Conservation (phyloP, 1,140 invertebrate species). For the Melanaphis sacchari region DNA sequence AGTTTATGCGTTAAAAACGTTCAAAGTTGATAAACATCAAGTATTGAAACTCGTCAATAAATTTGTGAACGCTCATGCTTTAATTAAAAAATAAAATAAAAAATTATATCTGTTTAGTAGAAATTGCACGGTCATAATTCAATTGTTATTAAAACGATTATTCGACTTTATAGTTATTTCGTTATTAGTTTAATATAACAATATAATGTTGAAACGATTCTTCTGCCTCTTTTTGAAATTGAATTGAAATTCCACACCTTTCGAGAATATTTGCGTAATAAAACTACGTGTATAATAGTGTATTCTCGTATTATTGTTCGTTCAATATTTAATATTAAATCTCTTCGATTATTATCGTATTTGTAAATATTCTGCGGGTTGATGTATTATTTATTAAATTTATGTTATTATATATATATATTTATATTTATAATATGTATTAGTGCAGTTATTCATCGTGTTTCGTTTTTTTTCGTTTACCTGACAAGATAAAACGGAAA, state of each 20-base stretch:
- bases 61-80: background rate
- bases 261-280: background rate
- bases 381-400: too few relatives aligned
- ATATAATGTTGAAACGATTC: background rate
- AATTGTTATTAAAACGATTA: slow-evolving; percentile 16
- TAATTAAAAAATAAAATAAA: background rate
- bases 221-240: background rate
- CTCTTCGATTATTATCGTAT: background rate
- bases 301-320: background rate
- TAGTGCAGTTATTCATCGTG: background rate
- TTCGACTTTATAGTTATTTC: slow-evolving; percentile 13
- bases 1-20: background rate
- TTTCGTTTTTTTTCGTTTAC: background rate
- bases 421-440: too few relatives aligned
- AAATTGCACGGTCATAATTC: background rate
- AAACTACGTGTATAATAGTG: background rate
- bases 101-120: background rate
- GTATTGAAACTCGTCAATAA: background rate
- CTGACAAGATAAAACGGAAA: too few relatives aligned
- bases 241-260: background rate
- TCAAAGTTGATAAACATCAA: background rate
- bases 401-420: too few relatives aligned
- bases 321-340: background rate
- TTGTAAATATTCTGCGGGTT: background rate
- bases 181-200: background rate